These are phyloP conservation scores for Phlogophora meticulosa DNA, from an alignment of 2,888 invertebrate genomes.

Conservation along the genomic window DNA sequence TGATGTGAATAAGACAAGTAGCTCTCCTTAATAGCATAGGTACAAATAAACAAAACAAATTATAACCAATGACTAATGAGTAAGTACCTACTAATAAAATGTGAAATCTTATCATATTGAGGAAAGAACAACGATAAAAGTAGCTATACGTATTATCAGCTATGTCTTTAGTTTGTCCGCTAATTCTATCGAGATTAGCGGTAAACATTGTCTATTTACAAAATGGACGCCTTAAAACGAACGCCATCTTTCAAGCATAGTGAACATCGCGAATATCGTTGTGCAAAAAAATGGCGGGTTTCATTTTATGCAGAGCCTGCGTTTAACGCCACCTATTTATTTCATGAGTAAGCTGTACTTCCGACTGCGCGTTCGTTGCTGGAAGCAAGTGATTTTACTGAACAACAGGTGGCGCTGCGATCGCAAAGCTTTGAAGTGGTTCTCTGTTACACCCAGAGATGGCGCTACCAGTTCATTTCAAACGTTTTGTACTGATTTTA, in stretches of 20 bases:
- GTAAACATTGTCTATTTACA: conserved; percentile 64
- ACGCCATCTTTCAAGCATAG: conserved; percentile 61
- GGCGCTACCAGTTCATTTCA: conserved; percentile 28
- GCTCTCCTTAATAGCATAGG: no score
- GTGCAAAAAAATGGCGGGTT: conserved; percentile 35
- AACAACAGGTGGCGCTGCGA: conserved; percentile 37
- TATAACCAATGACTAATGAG: no score
- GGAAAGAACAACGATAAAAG: conserved; percentile 22
- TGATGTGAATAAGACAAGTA: no score
- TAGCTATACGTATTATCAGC: neutral
- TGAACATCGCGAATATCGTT: conserved; percentile 59
- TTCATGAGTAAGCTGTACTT: conserved; percentile 9
- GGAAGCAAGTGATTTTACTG: neutral
- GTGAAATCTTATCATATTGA: conserved; percentile 5
- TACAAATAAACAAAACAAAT: no score
- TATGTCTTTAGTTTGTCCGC: conserved; percentile 26
- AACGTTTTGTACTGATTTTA: neutral
- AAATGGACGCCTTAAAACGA: conserved; percentile 60
- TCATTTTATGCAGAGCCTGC: neutral
- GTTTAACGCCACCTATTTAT: conserved; percentile 51
- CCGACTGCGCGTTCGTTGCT: neutral
- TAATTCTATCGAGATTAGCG: conserved; percentile 49
- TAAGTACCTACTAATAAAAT: neutral
- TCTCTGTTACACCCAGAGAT: conserved; percentile 19
- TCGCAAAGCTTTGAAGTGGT: neutral